Percentiles rank a stretch among this genome's conserved stretches.
phyloP scores from a whole-genome alignment of 2,797 vertebrate species.

The Sus cebifrons region DNA sequence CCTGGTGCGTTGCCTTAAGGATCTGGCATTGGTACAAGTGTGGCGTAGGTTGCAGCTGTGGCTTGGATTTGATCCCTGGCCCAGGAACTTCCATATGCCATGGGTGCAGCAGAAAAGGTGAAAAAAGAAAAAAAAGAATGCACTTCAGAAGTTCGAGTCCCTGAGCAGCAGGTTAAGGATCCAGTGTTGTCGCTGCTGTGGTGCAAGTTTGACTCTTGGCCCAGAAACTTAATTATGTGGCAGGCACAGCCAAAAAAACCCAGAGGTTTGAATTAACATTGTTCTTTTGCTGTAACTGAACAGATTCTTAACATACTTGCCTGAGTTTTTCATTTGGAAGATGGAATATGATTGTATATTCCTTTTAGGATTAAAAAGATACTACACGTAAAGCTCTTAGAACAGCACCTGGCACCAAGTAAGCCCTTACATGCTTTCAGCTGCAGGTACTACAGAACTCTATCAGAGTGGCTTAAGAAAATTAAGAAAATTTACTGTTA shows the following conservation, averaged over 20 bases:
- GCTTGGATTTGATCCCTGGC: no score
- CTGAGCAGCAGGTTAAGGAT: neutral
- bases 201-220: no score
- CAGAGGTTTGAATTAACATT: neutral
- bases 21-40: no score
- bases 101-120: no score
- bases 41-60: no score
- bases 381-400: neutral
- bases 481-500: slow-evolving; percentile 12
- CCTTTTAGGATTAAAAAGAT: slow-evolving; percentile 15
- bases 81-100: no score
- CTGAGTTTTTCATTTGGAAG: slow-evolving; percentile 33
- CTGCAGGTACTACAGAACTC: neutral
- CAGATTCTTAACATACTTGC: neutral
- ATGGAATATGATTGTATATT: neutral
- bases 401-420: neutral
- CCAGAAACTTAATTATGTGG: no score
- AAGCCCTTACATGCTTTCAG: neutral
- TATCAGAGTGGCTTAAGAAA: neutral
- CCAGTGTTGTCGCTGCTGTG: no score
- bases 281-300: slow-evolving; percentile 32
- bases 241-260: no score
- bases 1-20: no score
- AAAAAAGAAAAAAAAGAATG: neutral
- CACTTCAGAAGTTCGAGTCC: neutral